Conservation (phyloP, 2,888 invertebrate species). For the Seira musarum region DNA sequence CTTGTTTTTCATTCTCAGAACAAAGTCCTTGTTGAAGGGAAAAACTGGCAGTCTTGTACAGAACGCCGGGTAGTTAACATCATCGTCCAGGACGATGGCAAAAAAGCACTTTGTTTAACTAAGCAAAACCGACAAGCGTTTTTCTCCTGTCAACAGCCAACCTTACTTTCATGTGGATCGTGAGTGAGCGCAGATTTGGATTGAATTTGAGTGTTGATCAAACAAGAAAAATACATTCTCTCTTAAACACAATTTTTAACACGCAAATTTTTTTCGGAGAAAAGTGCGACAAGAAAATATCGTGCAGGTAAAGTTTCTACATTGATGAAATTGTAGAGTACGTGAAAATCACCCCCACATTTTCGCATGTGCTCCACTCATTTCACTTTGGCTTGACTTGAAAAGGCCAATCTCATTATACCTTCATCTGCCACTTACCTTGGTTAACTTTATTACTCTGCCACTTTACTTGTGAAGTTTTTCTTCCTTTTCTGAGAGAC, state of each 20-base stretch:
- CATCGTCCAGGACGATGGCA: conserved; percentile 48
- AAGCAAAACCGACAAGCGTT: no score
- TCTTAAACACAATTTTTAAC: no score
- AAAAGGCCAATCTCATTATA: background rate
- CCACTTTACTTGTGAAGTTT: no score
- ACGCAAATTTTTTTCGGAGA: no score
- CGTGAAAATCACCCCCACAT: conserved; percentile 8
- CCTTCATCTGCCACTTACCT: background rate
- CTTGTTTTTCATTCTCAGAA: conserved; percentile 8
- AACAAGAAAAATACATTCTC: no score
- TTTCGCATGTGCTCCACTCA: conserved; percentile 2
- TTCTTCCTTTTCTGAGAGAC: no score
- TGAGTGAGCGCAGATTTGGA: no score
- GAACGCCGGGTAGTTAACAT: conserved; percentile 63
- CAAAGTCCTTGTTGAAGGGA: conserved; percentile 31
- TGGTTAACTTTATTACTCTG: no score
- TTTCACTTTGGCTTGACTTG: background rate
- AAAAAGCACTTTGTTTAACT: background rate
- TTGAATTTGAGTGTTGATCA: no score
- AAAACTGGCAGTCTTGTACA: conserved; percentile 53
- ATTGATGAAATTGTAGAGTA: background rate
- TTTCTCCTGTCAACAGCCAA: no score
- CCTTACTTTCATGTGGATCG: no score
- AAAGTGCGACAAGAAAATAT: background rate
- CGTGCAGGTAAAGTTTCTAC: no score